Percentiles rank a stretch among this genome's conserved stretches.
Conservation (phyloP, 2,888 invertebrate genomes). For the Boloria euphrosyne region DNA sequence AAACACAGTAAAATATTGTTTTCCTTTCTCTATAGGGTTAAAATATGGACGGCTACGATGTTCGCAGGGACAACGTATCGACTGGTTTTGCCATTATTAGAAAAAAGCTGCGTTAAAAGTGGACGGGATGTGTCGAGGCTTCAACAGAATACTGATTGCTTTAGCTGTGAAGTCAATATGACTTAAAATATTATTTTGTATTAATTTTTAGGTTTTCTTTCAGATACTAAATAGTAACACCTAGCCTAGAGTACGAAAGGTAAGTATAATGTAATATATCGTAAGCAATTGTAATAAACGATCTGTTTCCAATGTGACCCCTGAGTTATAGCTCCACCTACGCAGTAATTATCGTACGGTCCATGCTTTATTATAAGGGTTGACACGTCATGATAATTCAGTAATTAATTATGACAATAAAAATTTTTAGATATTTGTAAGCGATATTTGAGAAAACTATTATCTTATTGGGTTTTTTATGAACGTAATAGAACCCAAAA, state of each 20-base stretch:
- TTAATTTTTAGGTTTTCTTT: too few relatives aligned
- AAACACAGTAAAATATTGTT: too few relatives aligned
- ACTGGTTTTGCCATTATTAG: slow-evolving; percentile 15
- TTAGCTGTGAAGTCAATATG: too few relatives aligned
- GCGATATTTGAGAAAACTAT: too few relatives aligned
- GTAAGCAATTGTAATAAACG: slow-evolving; percentile 28
- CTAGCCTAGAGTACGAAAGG: background rate
- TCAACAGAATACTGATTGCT: background rate
- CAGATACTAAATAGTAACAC: background rate
- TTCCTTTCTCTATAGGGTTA: too few relatives aligned
- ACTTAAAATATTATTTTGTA: too few relatives aligned
- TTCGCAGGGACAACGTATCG: background rate
- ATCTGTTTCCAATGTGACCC: slow-evolving; percentile 36
- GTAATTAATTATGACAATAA: too few relatives aligned
- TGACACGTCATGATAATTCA: slow-evolving; percentile 6
- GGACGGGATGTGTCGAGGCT: background rate
- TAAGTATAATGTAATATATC: slow-evolving; percentile 14
- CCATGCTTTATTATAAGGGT: slow-evolving; percentile 29
- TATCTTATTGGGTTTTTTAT: too few relatives aligned
- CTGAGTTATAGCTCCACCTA: slow-evolving; percentile 33
- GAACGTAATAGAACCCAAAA: too few relatives aligned
- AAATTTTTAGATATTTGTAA: too few relatives aligned
- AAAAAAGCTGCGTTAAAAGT: slow-evolving; percentile 3
- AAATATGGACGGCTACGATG: background rate
- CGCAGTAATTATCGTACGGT: slow-evolving; percentile 27